Percentiles rank a stretch among this genome's conserved stretches.
phyloP scores from a whole-genome alignment of 2,797 vertebrate genomes.

The Centropyge bicolor region DNA sequence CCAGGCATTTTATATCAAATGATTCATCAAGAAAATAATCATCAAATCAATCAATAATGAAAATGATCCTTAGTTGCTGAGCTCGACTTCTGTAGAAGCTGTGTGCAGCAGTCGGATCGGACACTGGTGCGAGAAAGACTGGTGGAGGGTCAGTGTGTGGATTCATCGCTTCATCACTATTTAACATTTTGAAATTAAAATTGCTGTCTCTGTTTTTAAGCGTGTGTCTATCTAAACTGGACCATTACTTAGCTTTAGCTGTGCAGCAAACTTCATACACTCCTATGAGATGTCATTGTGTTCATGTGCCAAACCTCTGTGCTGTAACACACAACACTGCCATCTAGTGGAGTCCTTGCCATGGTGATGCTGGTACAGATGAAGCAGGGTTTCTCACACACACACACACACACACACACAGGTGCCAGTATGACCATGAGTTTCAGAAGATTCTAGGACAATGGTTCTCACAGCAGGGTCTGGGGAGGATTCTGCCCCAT shows the following conservation, averaged over 20 bases:
- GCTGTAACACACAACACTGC: conserved; percentile 77
- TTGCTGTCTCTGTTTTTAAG: not conserved
- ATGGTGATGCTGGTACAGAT: not conserved
- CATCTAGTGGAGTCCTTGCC: conserved; percentile 73
- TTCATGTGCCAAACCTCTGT: not conserved
- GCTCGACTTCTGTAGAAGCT: not conserved
- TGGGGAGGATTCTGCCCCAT: conserved; percentile 39
- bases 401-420: conserved; percentile 30
- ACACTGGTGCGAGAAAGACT: not conserved
- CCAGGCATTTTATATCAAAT: not conserved
- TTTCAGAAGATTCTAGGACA: conserved; percentile 59
- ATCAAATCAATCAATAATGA: not conserved
- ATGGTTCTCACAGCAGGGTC: conserved; percentile 58
- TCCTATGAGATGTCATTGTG: not conserved
- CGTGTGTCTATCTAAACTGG: not conserved
- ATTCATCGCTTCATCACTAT: not conserved
- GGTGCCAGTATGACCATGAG: conserved; percentile 32
- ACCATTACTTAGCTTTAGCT: not conserved
- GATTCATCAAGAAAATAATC: not conserved
- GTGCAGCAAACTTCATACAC: not conserved
- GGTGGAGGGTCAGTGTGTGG: not conserved
- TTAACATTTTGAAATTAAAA: not conserved
- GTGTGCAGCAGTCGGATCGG: not conserved
- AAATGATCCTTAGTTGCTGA: not conserved
- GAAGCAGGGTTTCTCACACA: conserved; percentile 22